Base-by-base conservation (phyloP, 2,113 vertebrate genomes). In the Paramisgurnus dabryanus region DNA sequence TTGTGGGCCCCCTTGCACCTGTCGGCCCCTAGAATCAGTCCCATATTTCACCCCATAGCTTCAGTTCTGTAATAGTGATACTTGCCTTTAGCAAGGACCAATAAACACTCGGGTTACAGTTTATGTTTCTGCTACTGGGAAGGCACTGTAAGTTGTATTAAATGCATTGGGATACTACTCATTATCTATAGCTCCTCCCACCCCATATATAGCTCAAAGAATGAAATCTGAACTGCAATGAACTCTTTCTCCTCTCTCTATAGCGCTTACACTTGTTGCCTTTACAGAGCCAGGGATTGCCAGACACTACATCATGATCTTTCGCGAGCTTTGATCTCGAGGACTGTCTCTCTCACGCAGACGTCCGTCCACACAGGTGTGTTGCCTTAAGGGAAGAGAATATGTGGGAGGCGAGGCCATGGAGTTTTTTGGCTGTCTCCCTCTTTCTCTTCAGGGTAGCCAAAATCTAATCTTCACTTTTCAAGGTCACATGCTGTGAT, bases 351-450 rank as follows among this genome's bases (percentile, higher is more conserved):
- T 49, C 53, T 67, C 60, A 15, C 72, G 61, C 72, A 71, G 74
- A 78, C 73, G 77, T 73, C 45, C 76, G 53, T 75, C 57, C 72
- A 61, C 72, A 74, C 72, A 74, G 65, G 82, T 77, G 49, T 71
- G 78, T 76, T 43, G 73, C 82, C 82, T 84, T 67, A 13, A 74
- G 79, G 76, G 22, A 78, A 75, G 61, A 67, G 82, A 72, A 68
- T 53, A 22, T 73, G 80, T 75, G 72, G 63, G 76, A 43, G 68
- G 27, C 43, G 41, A 80, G 79, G 79, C 68, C 75, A 81, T 15
- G 0, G 72, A 65, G 75, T 81, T 80, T 72, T 77, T 50, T 17
- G 22, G 67, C 17, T 61, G n/a, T 67, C 39, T 65, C 45, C 13
- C 80, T 18, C 53, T 49, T 63, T 41, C 12, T 63, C 58, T 69